Evolutionary conservation across 2,888 invertebrate genomes (phyloP).

Genomic region (Lissonota sp.): DNA sequence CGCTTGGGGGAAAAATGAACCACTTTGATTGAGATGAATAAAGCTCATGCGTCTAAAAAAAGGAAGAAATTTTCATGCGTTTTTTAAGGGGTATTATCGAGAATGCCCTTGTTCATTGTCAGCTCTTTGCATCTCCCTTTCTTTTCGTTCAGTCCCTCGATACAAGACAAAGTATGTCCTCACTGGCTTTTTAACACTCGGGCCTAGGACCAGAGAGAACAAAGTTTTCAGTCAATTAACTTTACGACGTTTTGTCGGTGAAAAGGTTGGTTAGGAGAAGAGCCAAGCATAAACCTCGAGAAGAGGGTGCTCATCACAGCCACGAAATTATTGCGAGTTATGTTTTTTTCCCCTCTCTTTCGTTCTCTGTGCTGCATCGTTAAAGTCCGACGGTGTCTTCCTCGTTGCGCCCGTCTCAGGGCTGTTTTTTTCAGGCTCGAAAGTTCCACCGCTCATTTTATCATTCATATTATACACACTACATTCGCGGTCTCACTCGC

Average conservation of each 20-base stretch:
- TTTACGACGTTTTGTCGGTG: constrained; percentile 19
- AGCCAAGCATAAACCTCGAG: background rate
- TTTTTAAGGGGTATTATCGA: too few relatives aligned
- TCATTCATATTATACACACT: constrained; percentile 55
- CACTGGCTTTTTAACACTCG: too few relatives aligned
- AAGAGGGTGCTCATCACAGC: constrained; percentile 10
- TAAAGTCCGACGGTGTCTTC: too few relatives aligned
- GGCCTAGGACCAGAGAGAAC: background rate
- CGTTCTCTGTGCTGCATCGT: too few relatives aligned
- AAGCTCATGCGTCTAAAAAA: too few relatives aligned
- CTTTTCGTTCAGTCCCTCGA: too few relatives aligned
- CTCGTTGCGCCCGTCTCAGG: background rate
- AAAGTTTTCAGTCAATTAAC: constrained; percentile 38
- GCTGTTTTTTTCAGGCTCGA: background rate
- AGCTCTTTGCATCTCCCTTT: too few relatives aligned
- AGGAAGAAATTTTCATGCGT: too few relatives aligned
- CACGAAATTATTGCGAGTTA: constrained; percentile 40
- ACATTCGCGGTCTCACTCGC: constrained; percentile 56
- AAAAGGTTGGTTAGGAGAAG: constrained; percentile 29
- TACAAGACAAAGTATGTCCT: too few relatives aligned
- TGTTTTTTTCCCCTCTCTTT: constrained; percentile 23
- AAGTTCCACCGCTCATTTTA: background rate
- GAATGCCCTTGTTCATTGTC: too few relatives aligned
- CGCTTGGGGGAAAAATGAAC: too few relatives aligned
- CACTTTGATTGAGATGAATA: too few relatives aligned